phyloP scores from a whole-genome alignment of 2,113 vertebrate genomes.

The Stomatorhinus ivindoensis region DNA sequence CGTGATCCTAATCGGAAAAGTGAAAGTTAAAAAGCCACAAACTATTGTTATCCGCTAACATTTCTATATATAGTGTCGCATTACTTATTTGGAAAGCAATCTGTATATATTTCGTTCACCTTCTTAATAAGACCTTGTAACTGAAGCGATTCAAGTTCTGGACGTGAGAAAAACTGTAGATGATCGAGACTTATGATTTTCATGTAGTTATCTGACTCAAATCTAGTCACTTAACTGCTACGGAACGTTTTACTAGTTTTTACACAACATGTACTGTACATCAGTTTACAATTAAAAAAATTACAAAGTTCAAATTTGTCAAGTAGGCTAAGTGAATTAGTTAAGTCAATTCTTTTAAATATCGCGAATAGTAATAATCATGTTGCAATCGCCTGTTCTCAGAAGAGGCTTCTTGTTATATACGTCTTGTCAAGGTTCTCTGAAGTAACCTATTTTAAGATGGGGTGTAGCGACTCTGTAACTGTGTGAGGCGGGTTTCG shows the following conservation, averaged over 20 bases:
- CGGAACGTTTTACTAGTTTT: not conserved
- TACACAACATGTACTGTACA: not conserved
- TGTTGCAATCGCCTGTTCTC: not conserved
- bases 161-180: not conserved
- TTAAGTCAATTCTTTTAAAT: not conserved
- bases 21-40: not conserved
- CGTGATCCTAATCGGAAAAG: not conserved
- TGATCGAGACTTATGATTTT: not conserved
- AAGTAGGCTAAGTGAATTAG: not conserved
- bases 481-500: slow-evolving; percentile 43
- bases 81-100: not conserved
- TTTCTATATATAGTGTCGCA: not conserved
- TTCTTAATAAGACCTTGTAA: not conserved
- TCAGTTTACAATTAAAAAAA: not conserved
- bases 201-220: not conserved
- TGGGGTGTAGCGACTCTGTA: not conserved
- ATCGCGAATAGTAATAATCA: not conserved
- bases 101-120: not conserved
- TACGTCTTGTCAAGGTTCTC: not conserved
- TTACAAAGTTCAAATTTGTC: not conserved
- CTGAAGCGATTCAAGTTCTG: not conserved
- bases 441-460: slow-evolving; percentile 5
- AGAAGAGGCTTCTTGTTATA: not conserved
- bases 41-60: not conserved
- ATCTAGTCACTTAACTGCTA: not conserved